Base-by-base conservation (phyloP, 2,113 vertebrate genomes). In the Prochilodus magdalenae region DNA sequence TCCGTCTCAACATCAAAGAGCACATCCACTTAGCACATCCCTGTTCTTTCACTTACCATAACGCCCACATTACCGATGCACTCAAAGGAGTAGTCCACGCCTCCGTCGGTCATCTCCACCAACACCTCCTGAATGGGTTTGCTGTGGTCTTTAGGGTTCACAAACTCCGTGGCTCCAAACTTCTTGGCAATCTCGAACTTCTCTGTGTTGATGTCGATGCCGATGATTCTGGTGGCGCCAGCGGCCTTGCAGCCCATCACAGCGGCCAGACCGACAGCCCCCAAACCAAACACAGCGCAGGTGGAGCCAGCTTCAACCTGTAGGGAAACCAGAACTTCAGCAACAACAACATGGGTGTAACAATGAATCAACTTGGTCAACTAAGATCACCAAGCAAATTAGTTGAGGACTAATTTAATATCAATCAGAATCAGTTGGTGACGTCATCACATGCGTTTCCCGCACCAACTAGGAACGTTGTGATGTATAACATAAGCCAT, bases 1-100 rank as follows among this genome's bases (percentile, higher is more conserved):
- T n/a, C n/a, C n/a, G n/a, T n/a, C n/a, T n/a, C n/a, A n/a, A n/a
- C n/a, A n/a, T n/a, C n/a, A n/a, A n/a, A n/a, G n/a, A n/a, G n/a
- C n/a, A n/a, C n/a, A n/a, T n/a, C n/a, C n/a, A n/a, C n/a, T 36
- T 6, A 36, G 33, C 6, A 36, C 47, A 49, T 49, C 11, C 7
- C 67, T 49, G n/a, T 14, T 49, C 47, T 13, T 10, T 5, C 65
- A 53, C 94, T 65, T 92, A 99, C 97, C 96, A 98, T 97, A 79
- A 92, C 89, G 24, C 93, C 89, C 0, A 87, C 94, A 44, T 91
- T 95, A 66, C 97, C 97, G 0, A 94, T 93, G 89, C 96, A 97
- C 77, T 99, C 97, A 0, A 99, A 95, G 18, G 96, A 95, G 77
- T 96, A 99, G 89, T 98, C 97, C 79, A 98, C 96, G 0, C 97